Conservation (phyloP, 2,888 invertebrate genomes). For the Tetragonisca angustula region DNA sequence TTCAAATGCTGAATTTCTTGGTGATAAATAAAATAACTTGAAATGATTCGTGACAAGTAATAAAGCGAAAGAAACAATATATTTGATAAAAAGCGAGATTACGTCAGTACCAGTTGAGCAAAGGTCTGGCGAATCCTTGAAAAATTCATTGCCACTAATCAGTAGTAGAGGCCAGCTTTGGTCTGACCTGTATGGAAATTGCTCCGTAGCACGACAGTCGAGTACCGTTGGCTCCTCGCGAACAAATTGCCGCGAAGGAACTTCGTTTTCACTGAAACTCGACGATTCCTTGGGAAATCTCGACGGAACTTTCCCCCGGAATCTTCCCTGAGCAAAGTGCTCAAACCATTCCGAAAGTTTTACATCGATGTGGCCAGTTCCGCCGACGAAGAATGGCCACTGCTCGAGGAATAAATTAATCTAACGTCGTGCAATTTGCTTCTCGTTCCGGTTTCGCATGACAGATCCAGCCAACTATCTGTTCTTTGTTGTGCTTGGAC, state of each 20-base stretch:
- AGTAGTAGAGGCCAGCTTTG: background rate
- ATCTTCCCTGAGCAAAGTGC: conserved; percentile 8
- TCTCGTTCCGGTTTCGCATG: background rate
- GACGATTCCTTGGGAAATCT: conserved; percentile 5
- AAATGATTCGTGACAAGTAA: too few species aligned
- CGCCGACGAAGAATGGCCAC: conserved; percentile 31
- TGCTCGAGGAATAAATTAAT: conserved; percentile 26
- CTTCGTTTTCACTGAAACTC: conserved; percentile 34
- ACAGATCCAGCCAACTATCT: background rate
- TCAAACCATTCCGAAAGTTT: conserved; percentile 11
- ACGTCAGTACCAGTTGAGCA: background rate
- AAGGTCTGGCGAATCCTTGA: too few species aligned
- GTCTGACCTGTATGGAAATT: conserved; percentile 14
- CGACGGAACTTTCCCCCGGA: conserved; percentile 9
- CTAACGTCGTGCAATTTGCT: conserved; percentile 6
- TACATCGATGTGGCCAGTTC: background rate
- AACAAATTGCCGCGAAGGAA: background rate
- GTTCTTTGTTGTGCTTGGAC: background rate
- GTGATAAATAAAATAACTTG: too few species aligned
- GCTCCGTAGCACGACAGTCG: conserved; percentile 7
- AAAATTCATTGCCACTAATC: conserved; percentile 13
- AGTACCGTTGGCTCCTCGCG: background rate
- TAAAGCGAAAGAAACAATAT: too few species aligned
- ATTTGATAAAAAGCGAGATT: too few species aligned
- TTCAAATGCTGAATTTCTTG: too few species aligned